Percentiles rank a stretch among this genome's conserved stretches.
Evolutionary conservation across 1,140 invertebrate genomes (phyloP).

Genomic region (Leptinotarsa defecta): DNA sequence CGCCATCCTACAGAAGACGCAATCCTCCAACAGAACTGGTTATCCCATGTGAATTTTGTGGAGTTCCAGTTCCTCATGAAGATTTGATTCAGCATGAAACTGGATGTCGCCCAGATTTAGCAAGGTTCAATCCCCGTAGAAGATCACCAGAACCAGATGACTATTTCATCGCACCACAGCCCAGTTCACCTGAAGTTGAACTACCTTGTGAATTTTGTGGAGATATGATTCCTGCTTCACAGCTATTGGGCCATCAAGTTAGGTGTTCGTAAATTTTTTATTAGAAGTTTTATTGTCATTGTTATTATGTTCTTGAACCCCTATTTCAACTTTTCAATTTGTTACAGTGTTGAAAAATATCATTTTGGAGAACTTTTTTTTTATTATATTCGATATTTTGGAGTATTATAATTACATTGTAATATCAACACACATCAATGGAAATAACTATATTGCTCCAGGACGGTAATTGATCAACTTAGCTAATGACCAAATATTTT

Average conservation of each 20-base stretch:
- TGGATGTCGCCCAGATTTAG: conserved; percentile 49
- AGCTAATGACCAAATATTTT: too few species aligned
- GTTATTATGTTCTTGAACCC: neutral
- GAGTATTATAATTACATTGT: neutral
- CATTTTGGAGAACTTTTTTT: neutral
- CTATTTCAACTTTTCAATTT: too few species aligned
- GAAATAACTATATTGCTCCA: too few species aligned
- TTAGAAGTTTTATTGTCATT: neutral
- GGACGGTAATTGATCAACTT: too few species aligned
- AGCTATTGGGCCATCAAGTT: conserved; percentile 51
- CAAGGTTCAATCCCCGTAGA: conserved; percentile 44
- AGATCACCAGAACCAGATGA: conserved; percentile 38
- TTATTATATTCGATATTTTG: neutral
- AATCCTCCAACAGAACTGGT: conserved; percentile 53
- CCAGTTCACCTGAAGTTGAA: conserved; percentile 48
- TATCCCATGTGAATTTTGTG: conserved; percentile 53
- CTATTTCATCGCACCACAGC: conserved; percentile 43
- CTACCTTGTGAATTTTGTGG: conserved; percentile 57
- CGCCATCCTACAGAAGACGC: conserved; percentile 40
- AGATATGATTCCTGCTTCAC: conserved; percentile 55
- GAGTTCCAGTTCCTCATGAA: conserved; percentile 50
- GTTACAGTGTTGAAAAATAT: neutral
- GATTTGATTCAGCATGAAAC: conserved; percentile 53
- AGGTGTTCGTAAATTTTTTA: conserved; percentile 49
- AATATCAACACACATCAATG: neutral